Conservation (phyloP, 2,113 vertebrate species). For the Setophaga kirtlandii region DNA sequence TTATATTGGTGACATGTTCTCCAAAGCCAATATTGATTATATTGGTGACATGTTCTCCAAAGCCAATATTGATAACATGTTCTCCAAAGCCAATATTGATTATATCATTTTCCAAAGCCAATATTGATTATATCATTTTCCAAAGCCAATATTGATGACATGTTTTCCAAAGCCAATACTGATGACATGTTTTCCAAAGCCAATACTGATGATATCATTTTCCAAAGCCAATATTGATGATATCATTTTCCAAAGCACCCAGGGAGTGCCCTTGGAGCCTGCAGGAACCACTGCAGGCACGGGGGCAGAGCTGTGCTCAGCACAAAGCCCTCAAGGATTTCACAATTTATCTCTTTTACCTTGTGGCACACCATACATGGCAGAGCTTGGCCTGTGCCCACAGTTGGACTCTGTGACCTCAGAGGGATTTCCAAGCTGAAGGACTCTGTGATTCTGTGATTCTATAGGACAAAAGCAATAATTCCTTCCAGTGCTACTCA, state of each 20-base stretch:
- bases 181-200: too few relatives aligned
- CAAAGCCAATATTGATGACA: too few relatives aligned
- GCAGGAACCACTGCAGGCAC: background rate
- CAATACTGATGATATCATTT: too few relatives aligned
- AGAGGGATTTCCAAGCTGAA: background rate
- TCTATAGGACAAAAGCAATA: background rate
- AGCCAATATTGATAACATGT: too few relatives aligned
- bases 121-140: too few relatives aligned
- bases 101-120: too few relatives aligned
- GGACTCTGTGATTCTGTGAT: background rate
- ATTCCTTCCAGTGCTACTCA: background rate
- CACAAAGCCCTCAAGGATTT: background rate
- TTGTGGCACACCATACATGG: background rate
- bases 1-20: too few relatives aligned
- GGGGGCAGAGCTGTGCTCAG: background rate
- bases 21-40: too few relatives aligned
- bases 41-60: too few relatives aligned
- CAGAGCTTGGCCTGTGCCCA: background rate
- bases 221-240: too few relatives aligned
- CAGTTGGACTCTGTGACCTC: background rate
- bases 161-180: too few relatives aligned
- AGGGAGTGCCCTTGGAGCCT: slow-evolving; percentile 18
- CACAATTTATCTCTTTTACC: background rate
- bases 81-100: too few relatives aligned
- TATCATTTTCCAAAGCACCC: background rate